A percentile compares a stretch with the other conserved stretches of the same genome.
Conservation (phyloP, 2,113 vertebrate species). For the Podarcis raffonei region DNA sequence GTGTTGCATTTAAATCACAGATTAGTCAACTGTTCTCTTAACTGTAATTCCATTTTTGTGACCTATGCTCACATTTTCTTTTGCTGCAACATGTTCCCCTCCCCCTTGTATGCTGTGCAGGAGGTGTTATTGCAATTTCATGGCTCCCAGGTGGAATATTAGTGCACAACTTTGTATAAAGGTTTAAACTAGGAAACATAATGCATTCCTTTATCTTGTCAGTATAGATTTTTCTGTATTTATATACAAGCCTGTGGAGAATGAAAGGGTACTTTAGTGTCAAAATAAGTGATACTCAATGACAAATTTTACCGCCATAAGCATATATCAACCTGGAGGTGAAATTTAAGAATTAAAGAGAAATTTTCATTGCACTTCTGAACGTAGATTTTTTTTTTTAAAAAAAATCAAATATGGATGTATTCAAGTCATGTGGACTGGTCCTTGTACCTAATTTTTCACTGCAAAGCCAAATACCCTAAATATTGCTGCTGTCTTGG, state of each 20-base stretch:
- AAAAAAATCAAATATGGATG: background rate
- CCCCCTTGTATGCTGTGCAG: background rate
- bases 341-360: conserved; percentile 27
- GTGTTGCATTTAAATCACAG: conserved; percentile 17
- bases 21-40: conserved; percentile 30
- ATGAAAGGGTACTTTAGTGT: conserved; percentile 28
- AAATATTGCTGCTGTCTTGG: background rate
- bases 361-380: background rate
- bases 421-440: background rate
- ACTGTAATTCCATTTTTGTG: conserved; percentile 18
- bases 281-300: conserved; percentile 15
- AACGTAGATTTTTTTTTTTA: background rate
- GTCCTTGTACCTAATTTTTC: conserved; percentile 9
- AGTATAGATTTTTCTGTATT: conserved; percentile 42
- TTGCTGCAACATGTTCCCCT: conserved; percentile 13
- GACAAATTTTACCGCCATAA: conserved; percentile 20
- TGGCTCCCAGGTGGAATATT: conserved; percentile 33
- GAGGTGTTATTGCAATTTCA: conserved; percentile 10
- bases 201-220: conserved; percentile 32
- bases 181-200: background rate
- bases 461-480: conserved; percentile 10
- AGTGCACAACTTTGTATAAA: conserved; percentile 9
- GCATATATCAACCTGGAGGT: conserved; percentile 10
- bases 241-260: conserved; percentile 2
- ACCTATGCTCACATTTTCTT: conserved; percentile 39